Percentiles rank a stretch among this genome's conserved stretches.
Evolutionary conservation across 2,797 vertebrate genomes (phyloP).

Genomic region (Eulemur mongoz): DNA sequence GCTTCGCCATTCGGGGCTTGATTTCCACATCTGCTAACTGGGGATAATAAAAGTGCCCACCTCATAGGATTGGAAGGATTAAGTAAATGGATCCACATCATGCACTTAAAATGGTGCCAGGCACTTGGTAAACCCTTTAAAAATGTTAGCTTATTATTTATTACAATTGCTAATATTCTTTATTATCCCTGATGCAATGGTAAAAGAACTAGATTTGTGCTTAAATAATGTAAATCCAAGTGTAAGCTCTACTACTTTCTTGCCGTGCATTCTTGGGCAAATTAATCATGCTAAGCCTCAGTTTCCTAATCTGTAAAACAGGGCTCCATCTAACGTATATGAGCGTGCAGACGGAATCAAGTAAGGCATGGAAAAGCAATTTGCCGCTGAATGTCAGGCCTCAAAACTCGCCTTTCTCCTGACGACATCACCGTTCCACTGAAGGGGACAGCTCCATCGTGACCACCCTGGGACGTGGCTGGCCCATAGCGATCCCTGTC

Average conservation of each 20-base stretch:
- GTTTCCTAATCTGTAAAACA: neutral
- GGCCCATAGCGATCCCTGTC: neutral
- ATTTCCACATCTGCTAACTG: neutral
- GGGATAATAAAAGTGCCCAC: neutral
- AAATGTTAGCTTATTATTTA: neutral
- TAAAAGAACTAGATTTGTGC: neutral
- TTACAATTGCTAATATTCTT: neutral
- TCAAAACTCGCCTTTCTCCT: neutral
- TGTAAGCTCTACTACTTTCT: neutral
- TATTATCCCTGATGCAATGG: neutral
- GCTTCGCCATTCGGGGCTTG: neutral
- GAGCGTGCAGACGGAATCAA: fast-evolving
- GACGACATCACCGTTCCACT: neutral
- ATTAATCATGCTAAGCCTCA: neutral
- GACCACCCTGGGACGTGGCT: fast-evolving
- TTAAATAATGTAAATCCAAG: neutral
- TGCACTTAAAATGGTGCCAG: neutral
- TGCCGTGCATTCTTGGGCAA: neutral
- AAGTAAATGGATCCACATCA: neutral
- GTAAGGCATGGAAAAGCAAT: neutral
- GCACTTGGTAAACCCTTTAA: neutral
- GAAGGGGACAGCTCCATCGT: neutral
- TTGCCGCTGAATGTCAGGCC: neutral
- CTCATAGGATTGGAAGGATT: neutral
- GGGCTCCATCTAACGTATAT: neutral